Base-by-base conservation (phyloP, 2,113 vertebrate species). In the Sturnira hondurensis region DNA sequence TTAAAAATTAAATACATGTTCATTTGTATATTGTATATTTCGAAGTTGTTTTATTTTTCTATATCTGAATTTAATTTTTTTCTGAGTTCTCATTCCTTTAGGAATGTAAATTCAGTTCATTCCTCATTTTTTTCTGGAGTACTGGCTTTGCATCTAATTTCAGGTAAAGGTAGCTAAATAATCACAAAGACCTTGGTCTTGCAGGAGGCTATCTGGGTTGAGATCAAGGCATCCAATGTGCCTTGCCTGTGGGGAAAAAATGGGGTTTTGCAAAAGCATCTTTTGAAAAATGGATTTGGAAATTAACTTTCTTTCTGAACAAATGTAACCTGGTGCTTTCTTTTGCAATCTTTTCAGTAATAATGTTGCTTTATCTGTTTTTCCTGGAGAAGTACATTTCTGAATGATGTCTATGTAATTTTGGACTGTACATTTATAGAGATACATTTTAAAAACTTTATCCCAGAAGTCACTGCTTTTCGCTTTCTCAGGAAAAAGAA, bases 281-380 rank as follows among this genome's bases (percentile, higher is more conserved):
- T 93, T 95, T 76, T 93, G 78, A 76, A 86, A 85, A 97, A 86
- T 45, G 16, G 54, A 78, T 77, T 91, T 97, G 61, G 31, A 94
- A 77, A 89, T 89, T 89, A 87, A 45, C 24, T 96, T 94, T 86
- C 28, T 63, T 89, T 89, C 58, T 81, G 14, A 93, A 96, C 12
- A 89, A 86, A 70, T 63, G n/a, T 36, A 73, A 82, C 67, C 68
- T 41, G 6, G 41, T 56, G 20, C 20, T 78, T 94, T 43, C 70
- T 45, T 96, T 38, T 70, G 22, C 7, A 95, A 5, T 24, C 43
- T 93, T 74, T 4, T 96, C 54, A 68, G 52, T n/a, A 76, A 56
- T 54, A 74, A 11, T 58, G 4, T 58, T 80, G 33, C 31, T 80
- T 81, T 54, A 56, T 85, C 67, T 93, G 13, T 82, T 93, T 95